Conservation (phyloP, 2,888 invertebrate species). For the Odontocerum albicorne region DNA sequence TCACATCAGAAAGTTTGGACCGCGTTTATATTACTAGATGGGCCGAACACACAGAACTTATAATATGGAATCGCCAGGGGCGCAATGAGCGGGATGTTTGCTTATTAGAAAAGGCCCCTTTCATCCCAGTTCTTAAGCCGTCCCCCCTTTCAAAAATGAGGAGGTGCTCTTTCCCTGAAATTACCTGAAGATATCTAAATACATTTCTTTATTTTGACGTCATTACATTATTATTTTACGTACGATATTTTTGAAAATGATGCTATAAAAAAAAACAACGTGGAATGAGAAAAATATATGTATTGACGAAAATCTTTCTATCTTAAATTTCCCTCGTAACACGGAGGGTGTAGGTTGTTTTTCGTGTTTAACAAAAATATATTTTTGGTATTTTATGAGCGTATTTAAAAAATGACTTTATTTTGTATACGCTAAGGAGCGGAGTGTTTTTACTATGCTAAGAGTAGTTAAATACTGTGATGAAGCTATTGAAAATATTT, state of each 20-base stretch:
- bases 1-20: no score
- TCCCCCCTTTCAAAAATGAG: not conserved
- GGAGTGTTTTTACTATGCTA: no score
- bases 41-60: not conserved
- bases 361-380: no score
- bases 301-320: not conserved
- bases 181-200: not conserved
- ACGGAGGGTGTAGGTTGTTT: not conserved
- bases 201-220: no score
- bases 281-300: not conserved
- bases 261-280: not conserved
- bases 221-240: not conserved
- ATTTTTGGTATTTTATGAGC: no score
- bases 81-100: not conserved
- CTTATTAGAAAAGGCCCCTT: not conserved
- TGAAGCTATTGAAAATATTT: no score
- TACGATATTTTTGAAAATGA: not conserved
- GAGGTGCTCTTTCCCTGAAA: not conserved
- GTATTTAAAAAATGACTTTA: no score
- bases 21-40: no score
- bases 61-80: not conserved
- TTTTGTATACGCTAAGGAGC: no score
- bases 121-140: not conserved
- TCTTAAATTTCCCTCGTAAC: not conserved
- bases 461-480: no score